phyloP scores from a whole-genome alignment of 1,140 invertebrate genomes.

The Anagrus nilaparvatae region DNA sequence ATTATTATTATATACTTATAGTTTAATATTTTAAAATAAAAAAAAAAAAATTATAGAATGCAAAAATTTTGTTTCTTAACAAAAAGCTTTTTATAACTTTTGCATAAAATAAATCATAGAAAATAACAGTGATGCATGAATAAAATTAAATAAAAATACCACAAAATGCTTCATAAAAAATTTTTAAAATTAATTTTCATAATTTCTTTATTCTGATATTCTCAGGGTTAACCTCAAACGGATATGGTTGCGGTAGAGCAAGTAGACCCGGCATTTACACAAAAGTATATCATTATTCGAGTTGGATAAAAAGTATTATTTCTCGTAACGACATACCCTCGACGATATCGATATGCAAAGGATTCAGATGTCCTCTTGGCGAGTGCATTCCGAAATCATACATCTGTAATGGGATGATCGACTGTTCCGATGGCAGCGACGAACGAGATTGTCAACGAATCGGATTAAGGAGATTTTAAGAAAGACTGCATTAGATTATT shows the following conservation, averaged over 20 bases:
- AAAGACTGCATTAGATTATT: too few relatives aligned
- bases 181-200: slow-evolving; percentile 5
- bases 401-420: slow-evolving; percentile 65
- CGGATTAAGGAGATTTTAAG: too few relatives aligned
- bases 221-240: slow-evolving; percentile 73
- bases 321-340: slow-evolving; percentile 31
- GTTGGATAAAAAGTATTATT: slow-evolving; percentile 60
- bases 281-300: slow-evolving; percentile 67
- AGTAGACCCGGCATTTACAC: slow-evolving; percentile 82
- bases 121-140: too few relatives aligned
- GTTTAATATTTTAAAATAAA: too few relatives aligned
- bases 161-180: too few relatives aligned
- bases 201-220: slow-evolving; percentile 41
- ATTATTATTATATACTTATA: too few relatives aligned
- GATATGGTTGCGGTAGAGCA: slow-evolving; percentile 74
- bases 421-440: slow-evolving; percentile 65
- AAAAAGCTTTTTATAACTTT: background rate
- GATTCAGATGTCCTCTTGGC: slow-evolving; percentile 63
- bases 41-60: too few relatives aligned
- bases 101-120: slow-evolving; percentile 1
- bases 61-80: background rate
- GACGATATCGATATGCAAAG: slow-evolving; percentile 43
- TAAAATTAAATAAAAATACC: too few relatives aligned
- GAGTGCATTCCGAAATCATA: slow-evolving; percentile 60
- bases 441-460: slow-evolving; percentile 47